Conservation (phyloP, 2,888 invertebrate species). For the Ennomos fuscantarius region DNA sequence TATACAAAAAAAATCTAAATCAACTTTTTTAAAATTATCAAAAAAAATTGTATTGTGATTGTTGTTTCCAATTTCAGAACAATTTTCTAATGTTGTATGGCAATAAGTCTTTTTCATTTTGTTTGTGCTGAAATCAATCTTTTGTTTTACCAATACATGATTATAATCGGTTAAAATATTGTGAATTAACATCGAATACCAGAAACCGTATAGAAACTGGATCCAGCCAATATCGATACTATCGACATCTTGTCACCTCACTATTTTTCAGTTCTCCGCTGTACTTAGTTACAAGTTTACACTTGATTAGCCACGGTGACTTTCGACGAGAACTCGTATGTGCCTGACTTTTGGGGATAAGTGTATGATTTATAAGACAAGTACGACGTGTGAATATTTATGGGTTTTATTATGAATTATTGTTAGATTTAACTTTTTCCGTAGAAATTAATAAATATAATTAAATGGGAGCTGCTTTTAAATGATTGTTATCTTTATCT, state of each 20-base stretch:
- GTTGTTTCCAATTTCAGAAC: too few relatives aligned
- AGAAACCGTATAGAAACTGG: too few relatives aligned
- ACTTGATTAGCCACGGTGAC: slow-evolving; percentile 73
- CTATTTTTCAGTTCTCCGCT: slow-evolving; percentile 27
- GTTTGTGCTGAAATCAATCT: too few relatives aligned
- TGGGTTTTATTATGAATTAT: slow-evolving; percentile 35
- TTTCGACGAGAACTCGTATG: slow-evolving; percentile 53
- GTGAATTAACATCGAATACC: too few relatives aligned
- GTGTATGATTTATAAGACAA: slow-evolving; percentile 43
- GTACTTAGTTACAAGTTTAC: slow-evolving; percentile 70
- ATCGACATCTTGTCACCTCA: slow-evolving; percentile 13
- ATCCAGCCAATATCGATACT: neutral
- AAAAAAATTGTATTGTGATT: too few relatives aligned
- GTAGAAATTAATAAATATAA: slow-evolving; percentile 4
- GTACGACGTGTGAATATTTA: slow-evolving; percentile 53
- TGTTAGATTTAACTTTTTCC: slow-evolving; percentile 28
- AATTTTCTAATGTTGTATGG: too few relatives aligned
- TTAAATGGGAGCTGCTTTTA: neutral
- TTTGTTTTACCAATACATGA: too few relatives aligned
- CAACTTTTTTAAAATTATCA: too few relatives aligned
- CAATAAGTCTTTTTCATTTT: too few relatives aligned
- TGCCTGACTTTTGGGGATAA: slow-evolving; percentile 47
- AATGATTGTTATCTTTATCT: neutral
- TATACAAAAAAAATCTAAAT: too few relatives aligned
- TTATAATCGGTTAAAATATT: too few relatives aligned